Conservation (phyloP, 2,797 vertebrate genomes). For the Loriculus beryllinus region DNA sequence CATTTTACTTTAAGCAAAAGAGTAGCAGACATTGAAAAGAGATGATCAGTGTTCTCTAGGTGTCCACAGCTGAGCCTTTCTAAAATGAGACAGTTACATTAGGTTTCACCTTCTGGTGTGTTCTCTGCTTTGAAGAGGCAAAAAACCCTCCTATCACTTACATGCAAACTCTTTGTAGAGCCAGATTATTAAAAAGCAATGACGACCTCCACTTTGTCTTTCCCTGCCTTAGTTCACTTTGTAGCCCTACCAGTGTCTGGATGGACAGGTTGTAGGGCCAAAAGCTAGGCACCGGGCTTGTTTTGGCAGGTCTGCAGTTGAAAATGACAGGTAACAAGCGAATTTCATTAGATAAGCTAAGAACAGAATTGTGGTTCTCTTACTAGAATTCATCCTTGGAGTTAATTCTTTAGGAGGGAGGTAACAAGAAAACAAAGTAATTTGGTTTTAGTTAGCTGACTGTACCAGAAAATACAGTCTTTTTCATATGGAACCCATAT, state of each 20-base stretch:
- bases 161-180: background rate
- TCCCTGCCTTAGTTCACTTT: background rate
- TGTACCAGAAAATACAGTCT: background rate
- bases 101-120: background rate
- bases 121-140: background rate
- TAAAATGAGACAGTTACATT: background rate
- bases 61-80: background rate
- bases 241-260: background rate
- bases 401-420: background rate
- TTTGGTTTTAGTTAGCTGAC: background rate
- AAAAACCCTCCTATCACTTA: background rate
- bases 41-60: background rate
- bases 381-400: background rate
- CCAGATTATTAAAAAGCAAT: background rate
- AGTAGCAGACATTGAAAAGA: background rate
- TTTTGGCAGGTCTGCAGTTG: background rate
- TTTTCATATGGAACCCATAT: background rate
- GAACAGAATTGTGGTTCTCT: background rate
- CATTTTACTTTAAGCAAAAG: background rate
- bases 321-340: accelerated
- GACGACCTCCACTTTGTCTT: background rate
- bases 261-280: too few relatives aligned
- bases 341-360: background rate
- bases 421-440: background rate
- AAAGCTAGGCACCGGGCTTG: background rate